Evolutionary conservation across 2,888 invertebrate species (phyloP), one percentile per base, ranked within the genome.

Genomic region (Chymomyza caudatula): DNA sequence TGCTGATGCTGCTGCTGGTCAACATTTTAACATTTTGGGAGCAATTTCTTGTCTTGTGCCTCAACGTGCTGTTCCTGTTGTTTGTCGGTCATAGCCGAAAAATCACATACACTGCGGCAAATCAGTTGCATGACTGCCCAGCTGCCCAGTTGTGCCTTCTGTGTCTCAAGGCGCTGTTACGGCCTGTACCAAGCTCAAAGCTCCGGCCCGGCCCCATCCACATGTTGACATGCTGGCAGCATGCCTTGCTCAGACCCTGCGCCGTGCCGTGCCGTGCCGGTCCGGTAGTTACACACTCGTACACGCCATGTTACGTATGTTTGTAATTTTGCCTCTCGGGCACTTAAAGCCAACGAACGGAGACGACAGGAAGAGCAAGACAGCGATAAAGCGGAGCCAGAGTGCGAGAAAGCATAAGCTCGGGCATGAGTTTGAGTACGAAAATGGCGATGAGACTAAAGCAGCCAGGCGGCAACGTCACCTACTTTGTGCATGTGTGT

Each of bases 291-390:
- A 65, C 52, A 68, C 43, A 65, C 62, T 62, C 62, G 59, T 59
- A 69, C 67, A 74, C 71, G 62, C 3, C 25, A 22, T 11, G n/a
- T 13, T 25, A 67, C 79, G 67, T 84, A 74, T 79, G 80, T 76
- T 85, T 79, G 85, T 64, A 82, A 80, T 82, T 86, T 80, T 61
- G 69, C 67, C 73, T 73, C 78, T 73, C 62, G 37, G 78, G 78
- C 78, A 79, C 78, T 79, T 84, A 77, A 80, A 78, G 84, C 75
- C 69, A 62, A 37, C 29, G 29, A 11, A 68, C 61, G 67, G 49
- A 56, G 44, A 62, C 62, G 42, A 53, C 55, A 67, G 56, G 55
- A 47, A 55, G 49, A n/a, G 52, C n/a, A n/a, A 57, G 43, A 17
- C 17, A 20, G 49, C 47, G 37, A n/a, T n/a, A n/a, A n/a, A n/a